Evolutionary conservation across 2,113 vertebrate genomes (phyloP), one percentile per base, ranked within the genome.

Genomic region (Ictalurus punctatus): DNA sequence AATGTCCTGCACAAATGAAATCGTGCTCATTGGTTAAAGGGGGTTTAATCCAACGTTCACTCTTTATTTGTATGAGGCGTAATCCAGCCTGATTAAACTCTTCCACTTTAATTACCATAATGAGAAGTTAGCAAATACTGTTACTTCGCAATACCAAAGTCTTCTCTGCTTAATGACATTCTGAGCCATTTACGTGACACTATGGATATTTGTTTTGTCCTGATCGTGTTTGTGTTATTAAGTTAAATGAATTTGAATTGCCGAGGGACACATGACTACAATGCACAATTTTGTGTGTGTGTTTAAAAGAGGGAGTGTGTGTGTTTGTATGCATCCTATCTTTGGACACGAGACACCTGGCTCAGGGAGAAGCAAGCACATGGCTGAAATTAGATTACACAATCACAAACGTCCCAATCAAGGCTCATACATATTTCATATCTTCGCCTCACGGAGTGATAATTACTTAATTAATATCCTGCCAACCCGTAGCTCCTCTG

Each of bases 381-480:
- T 73, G 86, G 83, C 91, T 93, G 92, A 94, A 95, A 95, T 94
- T 93, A 94, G 93, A 96, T 96, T 95, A 95, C 94, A 95, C 93
- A 95, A 94, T 95, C 94, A 94, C 93, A 95, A 96, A 95, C 83
- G 89, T 92, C 92, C 94, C 94, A 95, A 95, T 96, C 93, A 94
- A 90, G 84, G 87, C 93, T 96, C 93, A 96, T 95, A 94, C 93
- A 96, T 96, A 95, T 96, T 96, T 96, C 93, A 95, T 94, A 91
- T 85, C 87, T 88, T 89, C 48, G 81, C 93, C 91, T 92, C 90
- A 88, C 84, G 90, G 94, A 92, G 89, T 86, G 95, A 95, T 96
- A 96, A 96, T 96, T 95, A 95, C 95, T 96, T 96, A 96, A 96
- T 96, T 96, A 95, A 96, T 96, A 95, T 94, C 93, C 90, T 90